Evolutionary conservation across 2,888 invertebrate genomes (phyloP).

Genomic region (Chloroclystis v-ata): DNA sequence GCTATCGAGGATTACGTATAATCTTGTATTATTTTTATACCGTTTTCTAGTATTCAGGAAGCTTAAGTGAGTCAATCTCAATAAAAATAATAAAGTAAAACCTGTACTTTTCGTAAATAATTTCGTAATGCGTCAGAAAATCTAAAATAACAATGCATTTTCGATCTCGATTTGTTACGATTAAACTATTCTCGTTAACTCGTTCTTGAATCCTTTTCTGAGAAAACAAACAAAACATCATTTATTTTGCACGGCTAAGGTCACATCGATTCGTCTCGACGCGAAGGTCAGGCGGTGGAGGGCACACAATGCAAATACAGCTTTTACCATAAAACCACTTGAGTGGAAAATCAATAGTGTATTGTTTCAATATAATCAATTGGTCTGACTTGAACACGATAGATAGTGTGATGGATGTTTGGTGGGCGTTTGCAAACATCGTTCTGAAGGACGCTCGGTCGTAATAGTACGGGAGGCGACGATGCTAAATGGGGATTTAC

Average conservation of each 20-base stretch:
- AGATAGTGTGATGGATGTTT: background rate
- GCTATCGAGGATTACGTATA: too few species aligned
- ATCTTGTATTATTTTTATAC: too few species aligned
- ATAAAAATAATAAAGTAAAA: too few species aligned
- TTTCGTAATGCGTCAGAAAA: too few species aligned
- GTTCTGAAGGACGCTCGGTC: background rate
- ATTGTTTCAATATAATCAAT: background rate
- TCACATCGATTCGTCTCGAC: background rate
- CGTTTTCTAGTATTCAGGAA: too few species aligned
- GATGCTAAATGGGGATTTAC: too few species aligned
- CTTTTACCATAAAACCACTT: slow-evolving; percentile 8
- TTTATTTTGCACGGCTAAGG: background rate
- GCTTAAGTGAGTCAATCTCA: too few species aligned
- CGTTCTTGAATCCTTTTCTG: too few species aligned
- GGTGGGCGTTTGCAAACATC: background rate
- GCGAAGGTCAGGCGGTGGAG: background rate
- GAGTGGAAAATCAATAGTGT: slow-evolving; percentile 3
- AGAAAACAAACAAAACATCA: background rate
- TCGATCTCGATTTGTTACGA: too few species aligned
- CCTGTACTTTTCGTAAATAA: too few species aligned
- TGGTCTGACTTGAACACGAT: background rate
- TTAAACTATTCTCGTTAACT: background rate
- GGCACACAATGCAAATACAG: slow-evolving; percentile 10
- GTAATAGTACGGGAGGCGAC: too few species aligned
- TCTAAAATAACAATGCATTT: too few species aligned